Base-by-base conservation (phyloP, 2,888 invertebrate species). In the Lasioglossum marginatum region DNA sequence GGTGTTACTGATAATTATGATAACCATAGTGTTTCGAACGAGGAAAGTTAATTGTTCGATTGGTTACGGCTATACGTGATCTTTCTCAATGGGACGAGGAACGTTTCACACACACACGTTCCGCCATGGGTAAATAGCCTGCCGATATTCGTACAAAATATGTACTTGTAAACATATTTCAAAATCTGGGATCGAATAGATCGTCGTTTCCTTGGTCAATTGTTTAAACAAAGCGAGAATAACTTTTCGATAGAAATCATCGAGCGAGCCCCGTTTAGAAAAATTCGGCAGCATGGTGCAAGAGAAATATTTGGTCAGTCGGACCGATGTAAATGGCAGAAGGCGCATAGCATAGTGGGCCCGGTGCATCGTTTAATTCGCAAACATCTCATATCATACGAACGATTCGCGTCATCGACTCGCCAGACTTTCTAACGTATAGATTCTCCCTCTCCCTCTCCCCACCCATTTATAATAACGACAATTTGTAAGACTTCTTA, bases 401-500 rank as follows among this genome's bases (percentile, higher is more conserved):
- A 77, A 85, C 45, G 77, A 87, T 82, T 90, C 77, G 83, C 87
- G 70, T 88, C 87, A 76, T 81, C 80, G 63, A 87, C 48, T 84
- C 79, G 66, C 63, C 82, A 85, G 79, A 88, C 77, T 82, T 76
- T 89, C 83, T 85, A 89, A 81, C 81, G 81, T 63, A 40, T 86
- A 86, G 79, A 79, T 79, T 52, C 43, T 37, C 45, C 66, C 34
- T 48, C 43, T 60, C 75, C 74, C 16, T 14, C 27, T 27, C 6
- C 60, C 31, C 16, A 63, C 8, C 19, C 63, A 63, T 79, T 81
- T 83, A 40, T 82, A 84, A 82, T 89, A 86, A 90, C 76, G 79
- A 85, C 81, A 82, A 87, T 78, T 82, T 81, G 66, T 90, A 90
- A 90, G 87, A 82, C 84, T 82, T 83, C 75, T 79, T 77, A 82